A percentile compares a stretch with the other conserved stretches of the same genome.
phyloP scores from a whole-genome alignment of 2,113 vertebrate genomes.

The Sisor rabdophorus region DNA sequence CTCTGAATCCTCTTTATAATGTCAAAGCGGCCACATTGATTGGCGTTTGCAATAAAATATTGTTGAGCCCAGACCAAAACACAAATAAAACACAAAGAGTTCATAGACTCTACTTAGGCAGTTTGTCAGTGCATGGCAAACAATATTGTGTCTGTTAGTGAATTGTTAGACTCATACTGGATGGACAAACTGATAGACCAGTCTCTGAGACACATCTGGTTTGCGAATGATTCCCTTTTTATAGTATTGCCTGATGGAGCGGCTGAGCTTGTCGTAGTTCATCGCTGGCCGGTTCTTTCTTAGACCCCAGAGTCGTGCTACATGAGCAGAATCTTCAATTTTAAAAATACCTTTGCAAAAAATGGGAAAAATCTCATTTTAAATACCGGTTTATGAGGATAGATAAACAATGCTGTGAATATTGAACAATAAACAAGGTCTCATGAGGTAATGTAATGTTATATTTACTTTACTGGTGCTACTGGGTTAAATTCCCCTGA shows the following conservation, averaged over 20 bases:
- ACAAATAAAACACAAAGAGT: constrained; percentile 15
- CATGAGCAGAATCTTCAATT: constrained; percentile 94
- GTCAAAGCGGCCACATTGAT: background rate
- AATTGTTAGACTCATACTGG: constrained; percentile 71
- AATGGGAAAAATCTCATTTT: background rate
- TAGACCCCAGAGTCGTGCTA: constrained; percentile 92
- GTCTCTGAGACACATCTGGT: constrained; percentile 92
- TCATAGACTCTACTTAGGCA: constrained; percentile 10
- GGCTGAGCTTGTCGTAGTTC: constrained; percentile 99
- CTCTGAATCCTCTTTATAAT: constrained; percentile 1
- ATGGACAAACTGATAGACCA: constrained; percentile 98
- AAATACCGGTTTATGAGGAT: background rate
- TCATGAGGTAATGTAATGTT: background rate
- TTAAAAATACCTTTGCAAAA: constrained; percentile 86
- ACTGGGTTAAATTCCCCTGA: background rate
- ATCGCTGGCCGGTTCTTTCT: constrained; percentile 96
- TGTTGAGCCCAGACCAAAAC: background rate
- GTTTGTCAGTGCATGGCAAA: constrained; percentile 55
- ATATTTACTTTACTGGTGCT: background rate
- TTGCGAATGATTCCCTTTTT: constrained; percentile 99
- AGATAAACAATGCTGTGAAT: background rate
- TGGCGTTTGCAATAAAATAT: background rate
- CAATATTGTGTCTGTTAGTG: constrained; percentile 6
- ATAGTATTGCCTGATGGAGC: constrained; percentile 98
- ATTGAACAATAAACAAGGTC: background rate